Evolutionary conservation across 2,113 vertebrate species (phyloP).

Genomic region (Peromyscus maniculatus): DNA sequence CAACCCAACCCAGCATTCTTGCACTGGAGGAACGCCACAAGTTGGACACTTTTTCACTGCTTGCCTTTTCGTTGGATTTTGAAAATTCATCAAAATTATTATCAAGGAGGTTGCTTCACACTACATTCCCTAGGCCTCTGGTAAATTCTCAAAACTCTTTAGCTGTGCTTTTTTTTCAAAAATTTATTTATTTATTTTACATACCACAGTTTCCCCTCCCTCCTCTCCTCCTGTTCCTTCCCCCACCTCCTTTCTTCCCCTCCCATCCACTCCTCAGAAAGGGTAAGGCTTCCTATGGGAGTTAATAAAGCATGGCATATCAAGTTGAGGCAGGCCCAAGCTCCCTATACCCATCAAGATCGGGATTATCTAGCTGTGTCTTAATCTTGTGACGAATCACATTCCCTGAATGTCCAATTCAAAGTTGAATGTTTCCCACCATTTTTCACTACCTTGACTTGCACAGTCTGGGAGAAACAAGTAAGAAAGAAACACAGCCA

Average conservation of each 20-base stretch:
- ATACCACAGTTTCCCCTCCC: no score
- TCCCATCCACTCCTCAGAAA: no score
- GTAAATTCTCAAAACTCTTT: neutral
- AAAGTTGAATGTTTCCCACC: neutral
- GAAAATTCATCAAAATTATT: neutral
- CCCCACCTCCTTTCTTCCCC: no score
- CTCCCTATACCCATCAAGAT: no score
- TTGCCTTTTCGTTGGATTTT: neutral
- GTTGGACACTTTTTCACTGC: neutral
- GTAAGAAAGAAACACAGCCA: neutral
- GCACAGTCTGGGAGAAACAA: rapidly evolving
- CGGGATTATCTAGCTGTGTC: neutral
- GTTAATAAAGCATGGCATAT: no score
- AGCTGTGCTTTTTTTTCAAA: no score
- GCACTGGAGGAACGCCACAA: neutral
- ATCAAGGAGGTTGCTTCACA: neutral
- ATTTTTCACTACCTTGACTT: neutral
- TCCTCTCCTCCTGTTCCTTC: no score
- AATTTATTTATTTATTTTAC: no score
- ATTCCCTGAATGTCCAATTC: neutral
- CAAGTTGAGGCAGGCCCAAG: no score
- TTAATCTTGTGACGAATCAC: neutral
- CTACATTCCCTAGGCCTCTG: neutral
- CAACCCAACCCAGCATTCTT: neutral
- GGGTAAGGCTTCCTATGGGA: no score